Conservation (phyloP, 2,888 invertebrate genomes). For the Dryococelus australis region DNA sequence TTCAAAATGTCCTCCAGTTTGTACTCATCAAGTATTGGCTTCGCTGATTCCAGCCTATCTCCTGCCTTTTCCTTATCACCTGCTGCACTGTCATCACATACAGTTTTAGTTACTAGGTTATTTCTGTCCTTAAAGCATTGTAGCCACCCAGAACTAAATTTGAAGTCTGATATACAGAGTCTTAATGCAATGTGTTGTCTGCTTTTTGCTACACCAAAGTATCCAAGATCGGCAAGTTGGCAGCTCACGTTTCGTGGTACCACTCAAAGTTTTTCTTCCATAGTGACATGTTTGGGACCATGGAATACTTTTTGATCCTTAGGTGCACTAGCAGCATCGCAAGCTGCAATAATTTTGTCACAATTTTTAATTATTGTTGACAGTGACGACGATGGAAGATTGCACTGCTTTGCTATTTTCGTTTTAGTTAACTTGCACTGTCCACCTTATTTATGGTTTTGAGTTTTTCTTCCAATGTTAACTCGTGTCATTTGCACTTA, state of each 20-base stretch:
- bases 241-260: neutral
- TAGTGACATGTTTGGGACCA: neutral
- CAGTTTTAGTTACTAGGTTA: neutral
- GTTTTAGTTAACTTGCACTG: neutral
- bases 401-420: neutral
- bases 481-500: too few species aligned
- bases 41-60: neutral
- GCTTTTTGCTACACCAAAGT: neutral
- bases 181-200: neutral
- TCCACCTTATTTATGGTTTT: neutral
- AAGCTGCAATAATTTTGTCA: neutral
- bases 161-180: neutral
- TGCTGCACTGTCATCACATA: neutral
- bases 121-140: neutral
- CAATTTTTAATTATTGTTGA: neutral
- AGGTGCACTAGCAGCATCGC: neutral
- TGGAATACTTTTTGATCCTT: neutral
- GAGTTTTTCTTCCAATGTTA: too few species aligned
- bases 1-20: neutral
- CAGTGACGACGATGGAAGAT: neutral
- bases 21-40: neutral
- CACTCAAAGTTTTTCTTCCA: constrained; percentile 2
- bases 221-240: neutral
- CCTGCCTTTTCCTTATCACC: neutral
- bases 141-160: neutral